Evolutionary conservation across 2,888 invertebrate genomes (phyloP), one percentile per base, ranked within the genome.

Genomic region (Cataglyphis albicans): DNA sequence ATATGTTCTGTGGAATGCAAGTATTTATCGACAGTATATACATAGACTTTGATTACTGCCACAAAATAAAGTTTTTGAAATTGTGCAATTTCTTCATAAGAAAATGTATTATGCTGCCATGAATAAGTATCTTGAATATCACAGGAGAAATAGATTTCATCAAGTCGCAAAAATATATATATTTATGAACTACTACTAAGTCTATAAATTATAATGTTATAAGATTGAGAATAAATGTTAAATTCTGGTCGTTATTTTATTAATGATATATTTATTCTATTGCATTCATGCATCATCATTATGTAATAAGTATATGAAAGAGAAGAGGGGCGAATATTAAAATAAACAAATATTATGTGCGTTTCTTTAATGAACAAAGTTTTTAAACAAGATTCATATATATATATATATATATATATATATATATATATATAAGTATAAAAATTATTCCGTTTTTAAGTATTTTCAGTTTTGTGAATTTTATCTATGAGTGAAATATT

Each of bases 321-420:
- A 32, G 6, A 52, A 73, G 52, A 63, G 44, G 63, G 10, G 59
- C 18, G 32, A 70, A 68, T 32, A 65, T 55, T 4, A 81, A 21
- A 12, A 76, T 38, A 29, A 67, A 67, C 7, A 59, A 35, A 65
- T 78, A 48, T 52, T 52, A 52, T 52, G n/a, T n/a, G 32, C 4
- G 12, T 64, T 55, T 65, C 35, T 90, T 91, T 88, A 89, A 86
- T 92, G 91, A 93, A 92, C 88, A 90, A 90, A 91, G 84, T 87
- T 91, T 92, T 90, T 89, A 86, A 92, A 93, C 89, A 91, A 92
- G 89, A 91, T 88, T 88, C 52, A 72, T 78, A 57, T 41, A 41
- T 32, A 32, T 38, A 38, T 38, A 41, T 90, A 57, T 90, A 90
- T 85, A 90, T 38, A 41, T 90, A 57, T 90, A 72, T 78, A 57